phyloP scores from a whole-genome alignment of 2,113 vertebrate species.

The Aptenodytes patagonicus region DNA sequence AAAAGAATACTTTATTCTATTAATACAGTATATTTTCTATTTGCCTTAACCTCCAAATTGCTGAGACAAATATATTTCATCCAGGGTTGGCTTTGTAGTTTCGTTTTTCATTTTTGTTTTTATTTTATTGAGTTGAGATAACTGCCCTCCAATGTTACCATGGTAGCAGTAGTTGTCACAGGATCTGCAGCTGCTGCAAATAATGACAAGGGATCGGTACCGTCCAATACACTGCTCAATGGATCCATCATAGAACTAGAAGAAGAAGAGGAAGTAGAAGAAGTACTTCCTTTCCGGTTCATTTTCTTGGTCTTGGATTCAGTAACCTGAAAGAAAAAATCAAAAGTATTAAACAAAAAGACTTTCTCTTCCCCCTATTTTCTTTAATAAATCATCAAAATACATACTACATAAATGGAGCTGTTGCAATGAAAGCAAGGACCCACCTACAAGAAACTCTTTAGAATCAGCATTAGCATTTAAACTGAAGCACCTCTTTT shows the following conservation, averaged over 20 bases:
- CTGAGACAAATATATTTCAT: background rate
- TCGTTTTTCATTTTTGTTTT: background rate
- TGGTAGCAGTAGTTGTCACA: background rate
- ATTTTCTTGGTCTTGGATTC: slow-evolving; percentile 89
- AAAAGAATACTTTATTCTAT: background rate
- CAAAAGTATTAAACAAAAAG: background rate
- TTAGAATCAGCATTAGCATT: background rate
- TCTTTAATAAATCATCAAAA: background rate
- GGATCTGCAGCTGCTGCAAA: slow-evolving; percentile 87
- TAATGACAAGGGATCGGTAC: slow-evolving; percentile 90
- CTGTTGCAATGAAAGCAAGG: background rate
- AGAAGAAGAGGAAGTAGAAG: slow-evolving; percentile 91
- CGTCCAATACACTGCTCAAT: slow-evolving; percentile 90
- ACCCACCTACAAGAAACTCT: background rate
- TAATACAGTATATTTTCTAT: background rate
- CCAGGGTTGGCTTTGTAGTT: background rate
- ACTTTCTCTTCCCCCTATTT: background rate
- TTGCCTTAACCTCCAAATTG: background rate
- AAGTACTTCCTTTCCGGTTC: slow-evolving; percentile 88
- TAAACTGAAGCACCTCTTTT: background rate
- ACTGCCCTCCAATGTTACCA: slow-evolving; percentile 35
- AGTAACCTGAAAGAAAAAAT: slow-evolving; percentile 78
- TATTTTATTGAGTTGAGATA: background rate
- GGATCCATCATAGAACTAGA: slow-evolving; percentile 88
- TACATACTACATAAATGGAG: background rate